Percentiles rank a stretch among this genome's conserved stretches.
Evolutionary conservation across 2,888 invertebrate species (phyloP).

Genomic region (Phytoseiulus persimilis): DNA sequence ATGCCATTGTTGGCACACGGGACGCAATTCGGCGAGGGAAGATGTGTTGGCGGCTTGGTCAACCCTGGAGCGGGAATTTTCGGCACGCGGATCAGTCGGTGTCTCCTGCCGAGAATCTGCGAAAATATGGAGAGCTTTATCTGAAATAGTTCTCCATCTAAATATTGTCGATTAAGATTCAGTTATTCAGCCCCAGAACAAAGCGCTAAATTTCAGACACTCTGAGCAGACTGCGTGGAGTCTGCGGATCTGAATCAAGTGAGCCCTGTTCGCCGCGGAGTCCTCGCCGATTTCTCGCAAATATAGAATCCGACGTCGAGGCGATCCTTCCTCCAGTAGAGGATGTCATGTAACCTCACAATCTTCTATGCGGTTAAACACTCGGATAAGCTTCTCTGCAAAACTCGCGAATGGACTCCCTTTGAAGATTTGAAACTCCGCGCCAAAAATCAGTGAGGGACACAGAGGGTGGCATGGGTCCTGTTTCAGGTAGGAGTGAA

Average conservation of each 20-base stretch:
- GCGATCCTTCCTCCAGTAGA: neutral
- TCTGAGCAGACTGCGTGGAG: neutral
- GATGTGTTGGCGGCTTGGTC: neutral
- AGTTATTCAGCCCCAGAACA: no score
- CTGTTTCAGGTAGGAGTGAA: neutral
- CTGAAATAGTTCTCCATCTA: neutral
- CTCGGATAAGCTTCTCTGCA: neutral
- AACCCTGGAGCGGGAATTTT: neutral
- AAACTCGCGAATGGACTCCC: neutral
- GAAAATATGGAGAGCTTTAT: neutral
- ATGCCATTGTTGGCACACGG: neutral
- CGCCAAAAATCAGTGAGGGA: neutral
- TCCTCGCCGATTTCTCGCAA: neutral
- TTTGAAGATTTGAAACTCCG: neutral
- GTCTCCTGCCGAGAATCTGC: neutral
- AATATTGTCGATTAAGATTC: neutral
- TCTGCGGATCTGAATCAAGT: neutral
- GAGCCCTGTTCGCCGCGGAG: neutral
- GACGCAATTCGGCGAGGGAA: neutral
- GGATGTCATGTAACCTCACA: neutral
- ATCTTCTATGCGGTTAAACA: neutral
- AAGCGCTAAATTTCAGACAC: neutral
- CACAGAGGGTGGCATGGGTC: neutral
- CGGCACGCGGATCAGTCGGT: no score
- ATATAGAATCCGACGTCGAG: no score